Base-by-base conservation (phyloP, 2,113 vertebrate genomes). In the Tursiops truncatus region DNA sequence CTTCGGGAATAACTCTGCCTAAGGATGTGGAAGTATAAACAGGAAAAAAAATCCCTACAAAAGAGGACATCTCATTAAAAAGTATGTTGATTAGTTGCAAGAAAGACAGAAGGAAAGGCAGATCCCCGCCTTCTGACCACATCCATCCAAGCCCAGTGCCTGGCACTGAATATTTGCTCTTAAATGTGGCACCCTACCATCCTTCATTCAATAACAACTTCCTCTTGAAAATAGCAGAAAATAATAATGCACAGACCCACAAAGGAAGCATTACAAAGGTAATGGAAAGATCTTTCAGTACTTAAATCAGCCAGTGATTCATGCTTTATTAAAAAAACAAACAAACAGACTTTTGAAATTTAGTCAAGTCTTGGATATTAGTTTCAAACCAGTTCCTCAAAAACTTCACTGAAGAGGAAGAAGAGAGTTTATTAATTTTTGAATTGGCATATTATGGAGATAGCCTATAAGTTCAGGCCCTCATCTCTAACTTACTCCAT, bases 261-360 rank as follows among this genome's bases (percentile, higher is more conserved):
- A 73, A 63, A 47, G 38, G 17, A 90, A 90, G 38, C 74, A 23
- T 53, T 63, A 8, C 10, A 33, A 97, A 82, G 53, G 7, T 82
- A 96, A 95, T 36, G 6, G 47, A 58, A 96, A 79, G 18, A 70
- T 38, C 76, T 84, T 94, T 84, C 60, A 71, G 12, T 53, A 47
- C 23, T 33, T 41, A 62, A 60, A 17, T 77, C 56, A 86, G 21
- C 36, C 17, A 12, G 5, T 63, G 36, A 56, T 38, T 93, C 65
- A 79, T 47, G 68, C 50, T 85, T 97, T 44, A 90, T 56, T 92
- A 20, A 65, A 87, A 90, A 47, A 94, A 53, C 9, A 62, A 26
- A 71, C 94, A 26, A 14, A 79, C 91, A 50, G 13, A 76, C 63
- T 76, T 86, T 93, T 95, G 89, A 97, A 95, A 96, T 95, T 14